Percentiles rank a stretch among this genome's conserved stretches.
Evolutionary conservation across 2,797 vertebrate genomes (phyloP).

Genomic region (Acropternis orthonyx): DNA sequence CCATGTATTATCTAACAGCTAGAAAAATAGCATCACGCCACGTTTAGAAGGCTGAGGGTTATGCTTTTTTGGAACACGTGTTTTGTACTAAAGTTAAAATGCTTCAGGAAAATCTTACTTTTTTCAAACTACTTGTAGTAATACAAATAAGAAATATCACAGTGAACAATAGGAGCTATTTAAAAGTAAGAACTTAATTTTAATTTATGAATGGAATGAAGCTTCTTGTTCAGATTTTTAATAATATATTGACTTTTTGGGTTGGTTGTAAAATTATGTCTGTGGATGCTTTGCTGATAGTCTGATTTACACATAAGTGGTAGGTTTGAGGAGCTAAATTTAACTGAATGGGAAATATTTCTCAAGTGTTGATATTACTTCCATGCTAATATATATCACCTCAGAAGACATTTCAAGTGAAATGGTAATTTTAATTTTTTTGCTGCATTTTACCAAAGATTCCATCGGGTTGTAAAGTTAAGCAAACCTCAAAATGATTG

Average conservation of each 20-base stretch:
- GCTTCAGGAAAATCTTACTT: not conserved
- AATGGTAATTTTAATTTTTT: not conserved
- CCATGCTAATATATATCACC: not conserved
- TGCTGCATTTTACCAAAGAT: not conserved
- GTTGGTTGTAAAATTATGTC: not conserved
- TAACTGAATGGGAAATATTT: not conserved
- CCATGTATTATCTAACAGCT: constrained; percentile 35
- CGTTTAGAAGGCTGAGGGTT: not conserved
- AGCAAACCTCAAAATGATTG: not conserved
- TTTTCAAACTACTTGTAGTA: not conserved
- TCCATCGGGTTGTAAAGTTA: not conserved
- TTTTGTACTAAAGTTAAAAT: not conserved
- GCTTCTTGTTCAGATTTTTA: not conserved
- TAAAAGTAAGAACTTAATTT: not conserved
- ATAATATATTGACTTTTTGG: not conserved
- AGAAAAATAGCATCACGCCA: constrained; percentile 22
- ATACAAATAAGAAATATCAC: not conserved
- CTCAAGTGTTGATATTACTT: not conserved
- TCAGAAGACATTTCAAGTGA: not conserved
- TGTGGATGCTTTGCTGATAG: not conserved
- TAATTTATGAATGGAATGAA: not conserved
- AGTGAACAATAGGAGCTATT: not conserved
- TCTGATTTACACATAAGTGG: not conserved
- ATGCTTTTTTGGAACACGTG: not conserved
- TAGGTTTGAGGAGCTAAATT: not conserved